Base-by-base conservation (phyloP, 1,140 invertebrate genomes). In the Hypothenemus hampei region DNA sequence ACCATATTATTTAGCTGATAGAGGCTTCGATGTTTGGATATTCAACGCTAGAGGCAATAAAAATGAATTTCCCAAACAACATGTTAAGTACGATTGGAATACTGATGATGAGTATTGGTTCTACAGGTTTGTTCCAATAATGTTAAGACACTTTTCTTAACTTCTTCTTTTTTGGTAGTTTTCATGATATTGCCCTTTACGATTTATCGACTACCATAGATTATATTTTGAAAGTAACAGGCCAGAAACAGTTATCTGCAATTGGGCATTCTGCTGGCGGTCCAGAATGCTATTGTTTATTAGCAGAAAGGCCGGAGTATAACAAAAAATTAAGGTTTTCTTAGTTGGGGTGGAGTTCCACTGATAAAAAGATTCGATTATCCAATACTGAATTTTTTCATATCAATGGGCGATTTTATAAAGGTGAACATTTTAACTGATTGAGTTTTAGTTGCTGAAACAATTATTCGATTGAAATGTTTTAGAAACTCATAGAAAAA, bases 1-100 rank as follows among this genome's bases (percentile, higher is more conserved):
- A 18, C 83, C 67, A 11, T 86, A 81, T 60, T 69, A 82, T 22
- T 70, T 87, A 6, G 78, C 82, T 3, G 82, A 87, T 70, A 69
- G 69, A 41, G 85, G 85, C 23, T 90, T 80, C 59, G 87, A 90
- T 64, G 85, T 89, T 0, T 88, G 84, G 84, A 61, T 86, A 40
- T 78, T 80, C 0, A 86, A 86, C 63, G 69, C 73, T 3, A 73
- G 85, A 37, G 84, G 84, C 0, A 85, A 78, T 53, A 20, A 36
- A 4, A n/a, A 13, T 21, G 69, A 66, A 16, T 83, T 84, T 62
- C 80, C 77, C 0, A 69, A 65, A n/a, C 67, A 69, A n/a, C 78
- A 37, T 37, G 23, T n/a, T 13, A 36, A 20, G 23, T 36, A 48
- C 23, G 29, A 55, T 29, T 36, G 33, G 29, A 45, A 47, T 19